Evolutionary conservation across 1,140 invertebrate genomes (phyloP), one percentile per base, ranked within the genome.

Genomic region (Euura saliciscinereae): DNA sequence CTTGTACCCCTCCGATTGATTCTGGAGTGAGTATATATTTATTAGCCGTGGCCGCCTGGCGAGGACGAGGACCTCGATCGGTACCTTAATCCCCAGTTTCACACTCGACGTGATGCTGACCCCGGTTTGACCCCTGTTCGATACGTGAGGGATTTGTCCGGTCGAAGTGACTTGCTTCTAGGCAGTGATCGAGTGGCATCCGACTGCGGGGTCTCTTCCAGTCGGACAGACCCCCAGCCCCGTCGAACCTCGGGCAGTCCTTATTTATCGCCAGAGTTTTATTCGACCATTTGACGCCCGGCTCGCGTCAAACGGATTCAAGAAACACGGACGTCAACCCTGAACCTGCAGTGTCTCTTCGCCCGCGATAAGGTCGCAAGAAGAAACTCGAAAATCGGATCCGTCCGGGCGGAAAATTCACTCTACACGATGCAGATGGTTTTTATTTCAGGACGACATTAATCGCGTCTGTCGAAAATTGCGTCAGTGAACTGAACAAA

Each of bases 81-180:
- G 67, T 66, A 45, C 68, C 69, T 68, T 70, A 77, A 83, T 81
- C 78, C 78, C 72, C 72, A 78, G 78, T 82, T 83, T 83, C 79
- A 82, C 82, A 81, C 81, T 82, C 78, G 78, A 83, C 75, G 75
- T 83, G 79, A 77, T 76, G 75, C 70, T 83, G 80, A 82, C 82
- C 79, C 80, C 65, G 66, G 78, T 77, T 79, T 82, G 82, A 82
- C 79, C 82, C 74, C 70, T 75, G 74, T 72, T 72, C 51, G 72
- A 46, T 71, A 71, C 71, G 74, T 72, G 72, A 73, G 66, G 28
- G 66, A 71, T 65, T 67, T 74, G 76, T 74, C 74, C 69, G 11
- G 71, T 71, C 69, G 66, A 67, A 67, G 66, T 67, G 66, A 67
- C 66, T 67, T 5, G 66, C 66, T 67, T 67, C 66, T 67, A 67